Base-by-base conservation (phyloP, 2,113 vertebrate genomes). In the Lepus americanus region DNA sequence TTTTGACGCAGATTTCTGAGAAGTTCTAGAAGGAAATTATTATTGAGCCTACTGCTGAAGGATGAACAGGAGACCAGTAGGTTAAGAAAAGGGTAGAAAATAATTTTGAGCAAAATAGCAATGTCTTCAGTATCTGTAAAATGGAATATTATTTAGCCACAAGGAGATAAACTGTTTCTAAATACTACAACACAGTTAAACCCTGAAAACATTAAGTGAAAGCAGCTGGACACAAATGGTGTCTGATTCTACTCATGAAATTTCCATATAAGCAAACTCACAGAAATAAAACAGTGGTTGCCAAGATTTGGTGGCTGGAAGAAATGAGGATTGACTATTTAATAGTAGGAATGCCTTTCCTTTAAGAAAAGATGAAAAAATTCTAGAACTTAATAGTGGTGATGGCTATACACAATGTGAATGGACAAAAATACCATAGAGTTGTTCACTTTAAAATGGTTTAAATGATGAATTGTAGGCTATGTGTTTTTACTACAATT, bases 131-230 rank as follows among this genome's bases (percentile, higher is more conserved):
- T 77, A 67, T 19, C 77, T 53, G 36, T 27, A 49, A 59, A 77
- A 49, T 31, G 23, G 31, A 78, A 39, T n/a, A 49, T 8, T 69
- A 33, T 13, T 90, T 69, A 61, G 25, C 64, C 53, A 51, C 9
- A 73, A 92, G 79, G 64, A 55, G 53, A 64, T 8, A 5, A 44
- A 25, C 17, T 33, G 14, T n/a, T 31, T 3, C 78, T 66, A 59
- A 55, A 53, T 59, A 6, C n/a, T 63, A 10, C 11, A 72, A 16
- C 6, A 7, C 64, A 49, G 27, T 22, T 55, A 25, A 81, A 90
- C 9, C 64, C 74, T n/a, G 22, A 85, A 88, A 88, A 74, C 79
- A 51, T 33, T 51, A 49, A 92, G 63, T 82, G 25, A 95, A 85
- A 77, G 25, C 86, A 86, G 31, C 36, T 23, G 92, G 69, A 69